Percentiles rank a stretch among this genome's conserved stretches.
Conservation (phyloP, 2,797 vertebrate species). For the Remorina albescens region DNA sequence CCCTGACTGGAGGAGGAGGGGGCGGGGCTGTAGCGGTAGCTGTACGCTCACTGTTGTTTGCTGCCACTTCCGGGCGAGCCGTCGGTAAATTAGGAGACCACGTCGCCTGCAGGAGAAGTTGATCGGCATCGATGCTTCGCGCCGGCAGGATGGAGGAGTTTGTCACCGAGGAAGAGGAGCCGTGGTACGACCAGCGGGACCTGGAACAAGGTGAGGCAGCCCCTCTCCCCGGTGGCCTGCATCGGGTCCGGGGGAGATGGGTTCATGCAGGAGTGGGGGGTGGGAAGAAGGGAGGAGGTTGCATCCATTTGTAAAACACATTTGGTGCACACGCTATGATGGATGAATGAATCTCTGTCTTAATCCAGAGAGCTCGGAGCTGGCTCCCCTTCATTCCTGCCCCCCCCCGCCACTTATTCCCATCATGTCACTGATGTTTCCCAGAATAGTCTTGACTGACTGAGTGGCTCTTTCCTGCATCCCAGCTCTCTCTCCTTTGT, state of each 20-base stretch:
- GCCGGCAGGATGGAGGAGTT: conserved; percentile 95
- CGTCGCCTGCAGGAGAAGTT: conserved; percentile 36
- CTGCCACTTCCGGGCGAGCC: conserved; percentile 75
- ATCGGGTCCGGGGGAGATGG: too few species aligned
- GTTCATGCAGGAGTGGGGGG: too few species aligned
- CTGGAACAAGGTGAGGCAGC: conserved; percentile 93
- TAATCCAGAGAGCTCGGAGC: not conserved
- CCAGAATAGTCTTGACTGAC: conserved; percentile 49
- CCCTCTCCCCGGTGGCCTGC: too few species aligned
- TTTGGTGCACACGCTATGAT: conserved; percentile 2
- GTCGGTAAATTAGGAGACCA: conserved; percentile 40
- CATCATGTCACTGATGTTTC: conserved; percentile 53
- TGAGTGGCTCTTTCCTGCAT: conserved; percentile 14
- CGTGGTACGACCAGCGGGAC: conserved; percentile 97
- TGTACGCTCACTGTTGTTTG: conserved; percentile 44
- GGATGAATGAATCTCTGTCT: not conserved
- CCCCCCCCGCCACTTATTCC: conserved; percentile 51
- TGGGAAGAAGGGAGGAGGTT: not conserved
- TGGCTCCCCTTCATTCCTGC: conserved; percentile 32
- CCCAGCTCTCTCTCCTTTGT: not conserved
- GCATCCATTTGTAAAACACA: not conserved
- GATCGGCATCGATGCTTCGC: conserved; percentile 81
- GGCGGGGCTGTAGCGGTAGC: too few species aligned
- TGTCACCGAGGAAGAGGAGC: conserved; percentile 93
- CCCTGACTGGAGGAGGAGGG: too few species aligned